phyloP scores from a whole-genome alignment of 2,888 invertebrate species.

The Colletes collaris region DNA sequence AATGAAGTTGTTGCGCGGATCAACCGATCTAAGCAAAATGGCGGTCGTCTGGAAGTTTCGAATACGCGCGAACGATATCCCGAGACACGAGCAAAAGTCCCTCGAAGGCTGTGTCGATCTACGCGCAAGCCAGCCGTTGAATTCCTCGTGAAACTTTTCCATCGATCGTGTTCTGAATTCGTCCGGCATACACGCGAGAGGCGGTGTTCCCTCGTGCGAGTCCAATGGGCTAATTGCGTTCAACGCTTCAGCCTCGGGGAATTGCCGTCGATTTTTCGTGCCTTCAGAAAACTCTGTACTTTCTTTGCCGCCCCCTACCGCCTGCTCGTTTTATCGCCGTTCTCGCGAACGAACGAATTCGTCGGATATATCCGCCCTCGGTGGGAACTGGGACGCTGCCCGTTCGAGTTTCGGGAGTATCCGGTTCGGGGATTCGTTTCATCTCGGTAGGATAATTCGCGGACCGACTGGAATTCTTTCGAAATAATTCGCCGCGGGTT shows the following conservation, averaged over 20 bases:
- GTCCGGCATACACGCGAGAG: not conserved
- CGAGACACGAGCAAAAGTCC: slow-evolving; percentile 42
- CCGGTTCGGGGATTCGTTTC: slow-evolving; percentile 36
- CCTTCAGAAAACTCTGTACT: slow-evolving; percentile 33
- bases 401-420: slow-evolving; percentile 13
- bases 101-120: slow-evolving; percentile 40
- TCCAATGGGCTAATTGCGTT: slow-evolving; percentile 52
- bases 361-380: slow-evolving; percentile 6
- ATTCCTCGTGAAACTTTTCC: slow-evolving; percentile 41
- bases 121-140: slow-evolving; percentile 45
- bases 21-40: too few species aligned
- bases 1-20: too few species aligned
- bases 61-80: slow-evolving; percentile 30
- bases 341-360: too few species aligned
- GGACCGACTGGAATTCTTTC: too few species aligned
- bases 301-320: not conserved
- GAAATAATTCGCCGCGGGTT: too few species aligned
- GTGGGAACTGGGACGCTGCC: slow-evolving; percentile 35
- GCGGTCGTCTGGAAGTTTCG: too few species aligned
- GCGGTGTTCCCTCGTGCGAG: slow-evolving; percentile 26
- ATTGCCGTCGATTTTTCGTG: slow-evolving; percentile 48
- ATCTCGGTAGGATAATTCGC: too few species aligned
- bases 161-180: slow-evolving; percentile 10
- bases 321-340: not conserved
- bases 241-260: slow-evolving; percentile 42